Percentiles rank a stretch among this genome's conserved stretches.
Conservation (phyloP, 2,797 vertebrate species). For the Paguma larvata region DNA sequence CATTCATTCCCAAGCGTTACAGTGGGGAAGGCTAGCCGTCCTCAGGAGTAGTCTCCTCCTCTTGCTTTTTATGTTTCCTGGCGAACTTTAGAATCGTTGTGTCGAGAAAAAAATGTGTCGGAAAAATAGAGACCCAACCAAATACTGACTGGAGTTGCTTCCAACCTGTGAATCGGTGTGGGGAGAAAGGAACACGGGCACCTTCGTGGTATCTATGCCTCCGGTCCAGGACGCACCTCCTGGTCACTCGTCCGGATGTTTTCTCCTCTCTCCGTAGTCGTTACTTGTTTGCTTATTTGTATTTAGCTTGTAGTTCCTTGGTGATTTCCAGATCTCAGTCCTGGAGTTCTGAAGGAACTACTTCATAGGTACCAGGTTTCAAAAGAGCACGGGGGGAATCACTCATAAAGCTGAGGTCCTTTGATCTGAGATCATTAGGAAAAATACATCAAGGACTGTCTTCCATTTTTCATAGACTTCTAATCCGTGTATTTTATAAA, state of each 20-base stretch:
- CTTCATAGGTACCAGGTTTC: slow-evolving; percentile 41
- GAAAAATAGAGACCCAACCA: not conserved
- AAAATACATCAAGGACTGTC: slow-evolving; percentile 64
- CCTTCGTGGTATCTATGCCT: not conserved
- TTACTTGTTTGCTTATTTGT: not conserved
- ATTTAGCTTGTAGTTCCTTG: not conserved
- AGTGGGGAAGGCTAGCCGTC: not conserved
- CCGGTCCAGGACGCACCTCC: not conserved
- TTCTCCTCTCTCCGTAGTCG: not conserved
- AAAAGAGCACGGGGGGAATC: not conserved
- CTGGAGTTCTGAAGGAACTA: slow-evolving; percentile 44
- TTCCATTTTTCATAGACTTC: not conserved
- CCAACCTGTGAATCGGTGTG: not conserved
- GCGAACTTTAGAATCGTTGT: slow-evolving; percentile 11
- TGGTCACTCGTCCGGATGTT: not conserved
- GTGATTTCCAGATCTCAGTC: not conserved
- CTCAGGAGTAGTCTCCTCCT: not conserved
- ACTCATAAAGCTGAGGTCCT: slow-evolving; percentile 39
- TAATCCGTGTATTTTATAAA: not conserved
- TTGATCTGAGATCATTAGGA: slow-evolving; percentile 71
- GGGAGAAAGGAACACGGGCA: not conserved
- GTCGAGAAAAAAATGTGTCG: not conserved
- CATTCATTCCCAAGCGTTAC: not conserved
- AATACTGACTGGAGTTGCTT: not conserved
- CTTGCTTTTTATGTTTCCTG: not conserved